These are phyloP conservation scores for Idaea straminata DNA, from an alignment of 2,888 invertebrate species.

Conservation along the genomic window DNA sequence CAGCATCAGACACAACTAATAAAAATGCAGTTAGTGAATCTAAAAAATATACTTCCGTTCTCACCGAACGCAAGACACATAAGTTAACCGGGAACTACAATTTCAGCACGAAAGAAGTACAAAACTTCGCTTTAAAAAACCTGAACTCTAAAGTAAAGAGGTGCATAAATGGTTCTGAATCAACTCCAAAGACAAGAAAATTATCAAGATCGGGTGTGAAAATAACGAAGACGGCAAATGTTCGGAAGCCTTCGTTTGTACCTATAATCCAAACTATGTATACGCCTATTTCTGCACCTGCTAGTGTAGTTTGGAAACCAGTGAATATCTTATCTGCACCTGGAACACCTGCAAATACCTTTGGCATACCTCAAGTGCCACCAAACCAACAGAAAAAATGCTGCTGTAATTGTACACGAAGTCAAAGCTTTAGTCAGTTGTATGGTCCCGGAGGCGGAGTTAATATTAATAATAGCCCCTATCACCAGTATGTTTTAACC, in stretches of 20 bases:
- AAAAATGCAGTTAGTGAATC: background rate
- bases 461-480: slow-evolving; percentile 25
- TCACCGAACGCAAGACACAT: background rate
- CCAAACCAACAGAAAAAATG: slow-evolving; percentile 18
- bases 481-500: slow-evolving; percentile 47
- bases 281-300: slow-evolving; percentile 38
- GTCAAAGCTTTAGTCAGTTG: slow-evolving; percentile 16
- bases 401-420: slow-evolving; percentile 54
- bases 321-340: slow-evolving; percentile 39
- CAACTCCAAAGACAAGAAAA: background rate
- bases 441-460: background rate
- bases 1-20: background rate
- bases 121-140: background rate
- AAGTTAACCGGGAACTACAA: background rate
- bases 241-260: slow-evolving; percentile 26
- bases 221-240: slow-evolving; percentile 9
- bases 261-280: slow-evolving; percentile 41
- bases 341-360: slow-evolving; percentile 21
- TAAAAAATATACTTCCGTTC: background rate
- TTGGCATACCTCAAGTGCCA: slow-evolving; percentile 22
- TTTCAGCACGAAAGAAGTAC: background rate
- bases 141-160: background rate
- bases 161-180: background rate
- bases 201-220: slow-evolving; percentile 2
- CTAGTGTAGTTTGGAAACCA: slow-evolving; percentile 54